A percentile compares a stretch with the other conserved stretches of the same genome.
phyloP scores from a whole-genome alignment of 2,797 vertebrate genomes.

The Salmo trutta region DNA sequence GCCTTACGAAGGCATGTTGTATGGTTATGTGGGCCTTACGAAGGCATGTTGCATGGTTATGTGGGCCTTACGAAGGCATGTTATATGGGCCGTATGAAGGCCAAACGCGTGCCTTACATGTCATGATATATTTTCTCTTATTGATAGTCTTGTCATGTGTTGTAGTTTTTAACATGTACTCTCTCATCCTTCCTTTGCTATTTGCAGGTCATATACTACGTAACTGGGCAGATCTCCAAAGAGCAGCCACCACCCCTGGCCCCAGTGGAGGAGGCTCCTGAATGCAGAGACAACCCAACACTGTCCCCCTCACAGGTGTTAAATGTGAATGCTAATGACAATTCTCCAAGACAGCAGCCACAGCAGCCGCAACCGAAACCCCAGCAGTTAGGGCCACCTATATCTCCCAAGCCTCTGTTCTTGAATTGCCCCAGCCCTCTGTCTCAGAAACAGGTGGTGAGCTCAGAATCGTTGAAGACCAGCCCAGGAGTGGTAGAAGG shows the following conservation, averaged over 20 bases:
- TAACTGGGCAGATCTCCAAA: conserved; percentile 81
- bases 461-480: conserved; percentile 64
- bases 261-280: conserved; percentile 64
- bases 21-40: too few relatives aligned
- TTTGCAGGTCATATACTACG: conserved; percentile 79
- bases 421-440: conserved; percentile 63
- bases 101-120: neutral
- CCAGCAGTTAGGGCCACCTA: conserved; percentile 62
- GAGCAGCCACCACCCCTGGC: conserved; percentile 46
- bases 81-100: too few relatives aligned
- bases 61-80: too few relatives aligned
- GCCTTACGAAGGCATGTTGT: too few relatives aligned
- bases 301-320: conserved; percentile 78
- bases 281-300: conserved; percentile 60
- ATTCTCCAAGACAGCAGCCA: conserved; percentile 70
- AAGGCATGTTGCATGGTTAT: too few relatives aligned
- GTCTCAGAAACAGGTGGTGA: conserved; percentile 62
- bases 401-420: conserved; percentile 72
- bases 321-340: conserved; percentile 80
- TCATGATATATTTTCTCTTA: neutral
- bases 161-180: too few relatives aligned
- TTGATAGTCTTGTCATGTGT: neutral
- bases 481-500: conserved; percentile 63
- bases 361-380: conserved; percentile 16
- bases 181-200: conserved; percentile 15